Percentiles rank a stretch among this genome's conserved stretches.
phyloP scores from a whole-genome alignment of 2,113 vertebrate species.

The Pluvialis apricaria region DNA sequence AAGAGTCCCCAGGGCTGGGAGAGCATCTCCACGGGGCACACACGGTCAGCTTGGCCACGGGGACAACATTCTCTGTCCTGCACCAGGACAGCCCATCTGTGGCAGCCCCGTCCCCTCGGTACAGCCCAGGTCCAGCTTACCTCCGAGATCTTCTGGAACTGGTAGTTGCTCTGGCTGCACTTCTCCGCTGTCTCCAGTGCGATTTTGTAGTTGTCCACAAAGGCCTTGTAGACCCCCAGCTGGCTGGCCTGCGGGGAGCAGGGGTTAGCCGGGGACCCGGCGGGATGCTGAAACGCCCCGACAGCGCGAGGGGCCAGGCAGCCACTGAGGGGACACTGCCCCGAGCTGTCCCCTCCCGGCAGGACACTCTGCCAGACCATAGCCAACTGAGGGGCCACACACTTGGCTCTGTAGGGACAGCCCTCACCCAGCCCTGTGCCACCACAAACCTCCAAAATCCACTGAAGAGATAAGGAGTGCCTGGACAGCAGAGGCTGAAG shows the following conservation, averaged over 20 bases:
- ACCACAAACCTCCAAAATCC: neutral
- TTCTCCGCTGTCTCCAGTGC: slow-evolving; percentile 93
- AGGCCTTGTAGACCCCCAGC: slow-evolving; percentile 96
- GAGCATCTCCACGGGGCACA: rapidly evolving
- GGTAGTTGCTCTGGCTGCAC: slow-evolving; percentile 92
- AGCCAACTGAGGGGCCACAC: neutral
- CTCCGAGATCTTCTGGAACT: slow-evolving; percentile 98
- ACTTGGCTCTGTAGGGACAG: neutral
- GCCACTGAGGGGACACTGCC: neutral
- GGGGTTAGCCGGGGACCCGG: neutral
- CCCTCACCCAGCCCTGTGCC: neutral
- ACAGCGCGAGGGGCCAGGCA: neutral
- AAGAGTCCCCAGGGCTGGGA: neutral
- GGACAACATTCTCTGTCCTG: neutral
- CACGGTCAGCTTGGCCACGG: rapidly evolving
- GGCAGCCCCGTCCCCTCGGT: neutral
- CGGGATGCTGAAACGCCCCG: neutral
- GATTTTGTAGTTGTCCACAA: slow-evolving; percentile 98
- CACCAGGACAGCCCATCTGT: rapidly evolving
- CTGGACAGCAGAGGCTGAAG: neutral
- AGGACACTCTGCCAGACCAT: neutral
- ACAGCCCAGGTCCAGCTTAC: slow-evolving; percentile 63
- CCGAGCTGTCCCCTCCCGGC: neutral
- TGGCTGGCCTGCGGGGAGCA: slow-evolving; percentile 83
- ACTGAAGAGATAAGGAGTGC: neutral